Conservation (phyloP, 2,888 invertebrate species). For the Himalopsyche anomala region DNA sequence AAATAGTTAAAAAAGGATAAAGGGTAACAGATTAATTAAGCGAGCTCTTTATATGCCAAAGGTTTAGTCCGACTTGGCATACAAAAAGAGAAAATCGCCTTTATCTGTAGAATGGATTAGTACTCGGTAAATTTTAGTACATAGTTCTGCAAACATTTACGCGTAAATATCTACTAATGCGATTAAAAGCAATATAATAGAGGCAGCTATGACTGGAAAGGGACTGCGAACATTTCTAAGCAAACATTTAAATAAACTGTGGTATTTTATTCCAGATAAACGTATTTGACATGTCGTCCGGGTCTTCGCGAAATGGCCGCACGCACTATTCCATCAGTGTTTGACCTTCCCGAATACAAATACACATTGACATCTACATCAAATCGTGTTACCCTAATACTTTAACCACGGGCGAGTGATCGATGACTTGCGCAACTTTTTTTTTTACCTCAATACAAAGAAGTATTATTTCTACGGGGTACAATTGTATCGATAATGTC, state of each 20-base stretch:
- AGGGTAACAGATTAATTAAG: no score
- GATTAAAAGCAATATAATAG: conserved; percentile 10
- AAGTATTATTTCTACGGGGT: no score
- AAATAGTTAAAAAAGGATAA: no score
- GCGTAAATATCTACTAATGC: conserved; percentile 13
- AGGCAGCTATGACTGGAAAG: background rate
- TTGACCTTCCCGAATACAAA: conserved; percentile 39
- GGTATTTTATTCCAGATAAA: conserved; percentile 21
- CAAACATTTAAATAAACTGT: conserved; percentile 31
- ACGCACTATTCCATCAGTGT: background rate
- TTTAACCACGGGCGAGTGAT: conserved; percentile 17
- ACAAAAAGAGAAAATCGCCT: background rate
- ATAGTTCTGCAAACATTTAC: conserved; percentile 1
- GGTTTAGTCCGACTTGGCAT: no score
- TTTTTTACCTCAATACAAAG: no score
- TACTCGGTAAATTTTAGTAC: background rate
- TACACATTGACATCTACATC: conserved; percentile 17
- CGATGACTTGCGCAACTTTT: background rate
- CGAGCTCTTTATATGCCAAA: no score
- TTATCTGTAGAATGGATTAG: background rate
- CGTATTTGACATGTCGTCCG: conserved; percentile 22
- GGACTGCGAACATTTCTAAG: background rate
- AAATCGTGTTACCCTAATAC: background rate
- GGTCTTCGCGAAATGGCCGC: background rate
- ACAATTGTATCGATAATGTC: no score